Evolutionary conservation across 2,113 vertebrate genomes (phyloP).

Genomic region (Heliornis fulica): DNA sequence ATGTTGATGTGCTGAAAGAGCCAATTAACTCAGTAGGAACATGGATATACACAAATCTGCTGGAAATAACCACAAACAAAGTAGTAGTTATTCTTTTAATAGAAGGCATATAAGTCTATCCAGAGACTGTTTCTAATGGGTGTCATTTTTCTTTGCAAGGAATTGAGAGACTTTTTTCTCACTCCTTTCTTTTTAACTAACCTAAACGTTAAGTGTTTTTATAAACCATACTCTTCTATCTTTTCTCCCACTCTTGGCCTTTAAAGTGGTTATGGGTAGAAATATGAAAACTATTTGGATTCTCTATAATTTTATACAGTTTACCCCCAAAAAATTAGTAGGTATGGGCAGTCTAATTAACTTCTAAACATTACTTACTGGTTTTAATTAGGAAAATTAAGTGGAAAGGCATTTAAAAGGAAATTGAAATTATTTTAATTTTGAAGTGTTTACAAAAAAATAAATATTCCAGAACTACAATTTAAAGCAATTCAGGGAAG

Average conservation of each 20-base stretch:
- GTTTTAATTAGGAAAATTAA: neutral
- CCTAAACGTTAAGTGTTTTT: neutral
- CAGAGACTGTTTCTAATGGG: neutral
- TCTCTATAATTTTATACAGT: neutral
- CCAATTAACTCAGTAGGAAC: neutral
- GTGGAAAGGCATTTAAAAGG: neutral
- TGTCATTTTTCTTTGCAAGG: neutral
- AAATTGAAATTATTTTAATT: neutral
- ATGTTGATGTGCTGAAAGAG: neutral
- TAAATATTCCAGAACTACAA: neutral
- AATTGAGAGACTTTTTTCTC: neutral
- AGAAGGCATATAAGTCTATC: neutral
- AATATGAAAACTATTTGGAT: neutral
- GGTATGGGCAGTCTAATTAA: neutral
- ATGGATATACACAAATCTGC: neutral
- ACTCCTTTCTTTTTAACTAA: neutral
- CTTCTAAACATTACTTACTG: neutral
- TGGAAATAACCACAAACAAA: neutral
- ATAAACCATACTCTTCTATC: neutral
- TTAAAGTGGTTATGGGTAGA: neutral
- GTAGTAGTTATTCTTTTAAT: neutral
- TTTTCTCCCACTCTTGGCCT: neutral
- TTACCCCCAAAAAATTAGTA: fast-evolving
- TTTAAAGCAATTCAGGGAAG: neutral
- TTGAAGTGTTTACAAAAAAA: neutral